Conservation (phyloP, 2,113 vertebrate genomes). For the Nestor notabilis region DNA sequence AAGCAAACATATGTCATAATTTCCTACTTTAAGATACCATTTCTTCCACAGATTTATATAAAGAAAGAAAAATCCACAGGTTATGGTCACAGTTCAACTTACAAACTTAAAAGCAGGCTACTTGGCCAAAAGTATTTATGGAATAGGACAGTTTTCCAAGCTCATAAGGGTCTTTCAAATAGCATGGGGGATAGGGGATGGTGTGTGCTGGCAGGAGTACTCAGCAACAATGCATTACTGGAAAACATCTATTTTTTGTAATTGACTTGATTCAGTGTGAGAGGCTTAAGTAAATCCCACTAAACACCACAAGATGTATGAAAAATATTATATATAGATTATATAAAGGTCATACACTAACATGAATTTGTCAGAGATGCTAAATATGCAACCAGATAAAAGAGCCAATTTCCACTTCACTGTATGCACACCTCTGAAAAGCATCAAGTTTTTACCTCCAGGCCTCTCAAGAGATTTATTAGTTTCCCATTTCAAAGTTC, state of each 20-base stretch:
- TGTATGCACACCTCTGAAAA: background rate
- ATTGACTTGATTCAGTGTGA: background rate
- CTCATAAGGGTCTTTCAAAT: background rate
- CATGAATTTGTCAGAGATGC: background rate
- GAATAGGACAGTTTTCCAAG: background rate
- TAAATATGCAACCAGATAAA: background rate
- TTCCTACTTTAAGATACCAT: background rate
- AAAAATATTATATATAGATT: background rate
- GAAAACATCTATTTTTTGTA: background rate
- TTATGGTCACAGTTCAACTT: background rate
- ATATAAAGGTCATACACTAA: background rate
- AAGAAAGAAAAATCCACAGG: background rate
- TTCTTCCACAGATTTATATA: background rate
- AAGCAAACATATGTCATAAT: background rate
- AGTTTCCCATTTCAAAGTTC: background rate
- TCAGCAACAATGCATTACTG: background rate
- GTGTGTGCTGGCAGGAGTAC: background rate
- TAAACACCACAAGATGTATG: background rate
- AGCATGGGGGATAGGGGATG: rapidly evolving
- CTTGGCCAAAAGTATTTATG: background rate
- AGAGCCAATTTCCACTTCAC: background rate
- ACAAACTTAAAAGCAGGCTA: background rate
- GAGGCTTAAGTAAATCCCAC: background rate
- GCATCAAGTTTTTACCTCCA: background rate
- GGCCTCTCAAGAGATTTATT: background rate